Percentiles rank a stretch among this genome's conserved stretches.
Conservation (phyloP, 2,797 vertebrate species). For the Eleutherodactylus coqui region DNA sequence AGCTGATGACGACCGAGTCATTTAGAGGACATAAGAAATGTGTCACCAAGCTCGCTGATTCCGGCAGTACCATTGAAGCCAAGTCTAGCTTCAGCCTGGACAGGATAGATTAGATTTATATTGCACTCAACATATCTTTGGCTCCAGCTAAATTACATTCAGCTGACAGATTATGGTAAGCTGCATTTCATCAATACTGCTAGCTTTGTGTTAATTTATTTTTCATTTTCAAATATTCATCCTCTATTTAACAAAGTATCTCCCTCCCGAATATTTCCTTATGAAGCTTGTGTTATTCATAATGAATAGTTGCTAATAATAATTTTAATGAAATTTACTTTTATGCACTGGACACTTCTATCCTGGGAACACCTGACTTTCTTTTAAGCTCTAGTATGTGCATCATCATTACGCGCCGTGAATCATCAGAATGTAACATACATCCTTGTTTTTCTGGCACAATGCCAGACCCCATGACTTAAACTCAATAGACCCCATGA, state of each 20-base stretch:
- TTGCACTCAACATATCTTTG: constrained; percentile 36
- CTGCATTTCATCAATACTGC: constrained; percentile 1
- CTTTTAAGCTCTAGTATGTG: no score
- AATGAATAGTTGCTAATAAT: no score
- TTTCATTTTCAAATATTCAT: background rate
- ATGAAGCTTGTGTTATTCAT: no score
- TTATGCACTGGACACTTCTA: no score
- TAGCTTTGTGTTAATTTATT: background rate
- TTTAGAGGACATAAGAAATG: constrained; percentile 35
- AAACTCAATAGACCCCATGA: no score
- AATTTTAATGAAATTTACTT: no score
- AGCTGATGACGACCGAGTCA: constrained; percentile 12
- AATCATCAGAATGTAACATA: no score
- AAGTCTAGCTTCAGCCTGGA: constrained; percentile 21
- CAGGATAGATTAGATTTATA: constrained; percentile 30
- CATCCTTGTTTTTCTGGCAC: no score
- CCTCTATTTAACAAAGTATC: background rate
- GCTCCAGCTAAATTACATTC: constrained; percentile 41
- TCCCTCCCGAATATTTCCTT: background rate
- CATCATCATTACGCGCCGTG: no score
- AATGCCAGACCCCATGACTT: no score
- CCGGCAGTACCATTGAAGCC: background rate
- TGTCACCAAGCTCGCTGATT: background rate
- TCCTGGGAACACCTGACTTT: no score
- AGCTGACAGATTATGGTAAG: constrained; percentile 11